phyloP scores from a whole-genome alignment of 37 sponge, comb jelly and placozoan genomes.

The Tethya wilhelma region DNA sequence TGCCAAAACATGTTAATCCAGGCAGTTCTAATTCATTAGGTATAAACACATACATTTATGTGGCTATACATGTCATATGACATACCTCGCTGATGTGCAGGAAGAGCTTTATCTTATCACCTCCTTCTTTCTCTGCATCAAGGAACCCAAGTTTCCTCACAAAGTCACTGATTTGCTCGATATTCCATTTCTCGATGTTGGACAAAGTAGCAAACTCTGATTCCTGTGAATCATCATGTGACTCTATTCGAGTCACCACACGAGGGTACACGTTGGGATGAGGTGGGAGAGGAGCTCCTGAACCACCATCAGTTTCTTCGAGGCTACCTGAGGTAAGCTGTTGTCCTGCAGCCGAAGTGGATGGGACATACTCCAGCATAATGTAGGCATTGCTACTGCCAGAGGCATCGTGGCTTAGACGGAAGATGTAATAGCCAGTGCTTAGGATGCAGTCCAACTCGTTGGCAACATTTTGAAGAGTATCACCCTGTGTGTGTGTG shows the following conservation, averaged over 20 bases:
- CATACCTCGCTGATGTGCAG: constrained; percentile 53
- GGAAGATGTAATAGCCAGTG: constrained; percentile 71
- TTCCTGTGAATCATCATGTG: too few relatives aligned
- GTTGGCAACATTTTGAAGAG: constrained; percentile 82
- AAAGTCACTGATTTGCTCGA: constrained; percentile 84
- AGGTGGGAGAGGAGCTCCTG: too few relatives aligned
- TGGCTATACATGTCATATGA: not conserved
- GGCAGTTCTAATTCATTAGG: too few relatives aligned
- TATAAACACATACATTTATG: not conserved
- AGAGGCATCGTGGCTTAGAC: constrained; percentile 12
- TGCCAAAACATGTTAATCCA: too few relatives aligned
- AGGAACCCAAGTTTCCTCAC: constrained; percentile 89
- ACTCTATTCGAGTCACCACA: too few relatives aligned
- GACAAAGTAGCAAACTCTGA: too few relatives aligned
- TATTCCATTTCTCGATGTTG: constrained; percentile 47
- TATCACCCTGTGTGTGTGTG: constrained; percentile 76
- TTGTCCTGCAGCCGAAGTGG: not conserved
- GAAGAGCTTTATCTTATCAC: constrained; percentile 56
- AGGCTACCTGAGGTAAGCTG: too few relatives aligned
- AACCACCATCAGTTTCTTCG: too few relatives aligned
- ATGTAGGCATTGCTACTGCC: not conserved
- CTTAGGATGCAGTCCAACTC: constrained; percentile 75
- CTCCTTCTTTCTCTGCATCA: constrained; percentile 69
- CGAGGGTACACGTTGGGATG: too few relatives aligned
- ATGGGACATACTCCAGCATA: not conserved